Percentiles rank a stretch among this genome's conserved stretches.
Conservation (phyloP, 1,140 invertebrate genomes). For the Laupala kohalensis region DNA sequence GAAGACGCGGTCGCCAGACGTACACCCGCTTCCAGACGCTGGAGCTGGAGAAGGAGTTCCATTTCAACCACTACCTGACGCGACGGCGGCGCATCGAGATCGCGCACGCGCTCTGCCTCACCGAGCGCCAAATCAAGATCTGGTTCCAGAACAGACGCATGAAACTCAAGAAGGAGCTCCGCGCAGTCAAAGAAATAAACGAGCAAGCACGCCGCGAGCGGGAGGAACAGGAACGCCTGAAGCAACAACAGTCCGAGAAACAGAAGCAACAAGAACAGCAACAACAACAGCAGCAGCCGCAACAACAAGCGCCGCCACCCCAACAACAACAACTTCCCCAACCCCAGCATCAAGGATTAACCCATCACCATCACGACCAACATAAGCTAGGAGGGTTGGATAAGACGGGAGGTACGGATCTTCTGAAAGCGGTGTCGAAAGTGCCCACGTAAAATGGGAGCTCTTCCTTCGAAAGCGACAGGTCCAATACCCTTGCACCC, state of each 20-base stretch:
- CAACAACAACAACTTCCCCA: slow-evolving; percentile 49
- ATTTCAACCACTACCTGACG: slow-evolving; percentile 95
- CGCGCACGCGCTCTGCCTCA: slow-evolving; percentile 87
- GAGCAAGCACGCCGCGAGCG: slow-evolving; percentile 80
- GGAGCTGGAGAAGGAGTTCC: slow-evolving; percentile 95
- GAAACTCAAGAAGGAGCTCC: slow-evolving; percentile 93
- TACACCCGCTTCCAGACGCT: slow-evolving; percentile 92
- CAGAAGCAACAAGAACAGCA: slow-evolving; percentile 43
- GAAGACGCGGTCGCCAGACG: slow-evolving; percentile 85
- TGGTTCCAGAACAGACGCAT: slow-evolving; percentile 96
- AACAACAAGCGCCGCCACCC: slow-evolving; percentile 36
- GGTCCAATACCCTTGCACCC: too few species aligned
- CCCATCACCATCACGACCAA: slow-evolving; percentile 29
- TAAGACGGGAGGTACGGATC: slow-evolving; percentile 43
- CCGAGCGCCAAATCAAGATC: slow-evolving; percentile 93
- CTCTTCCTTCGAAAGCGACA: too few species aligned
- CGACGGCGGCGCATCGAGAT: slow-evolving; percentile 91
- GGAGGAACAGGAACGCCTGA: slow-evolving; percentile 81
- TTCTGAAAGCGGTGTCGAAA: slow-evolving; percentile 49
- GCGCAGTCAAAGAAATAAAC: slow-evolving; percentile 89
- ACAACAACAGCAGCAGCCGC: slow-evolving; percentile 43
- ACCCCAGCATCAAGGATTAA: slow-evolving; percentile 21
- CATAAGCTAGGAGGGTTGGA: slow-evolving; percentile 31
- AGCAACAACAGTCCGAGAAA: slow-evolving; percentile 77
- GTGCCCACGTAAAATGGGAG: slow-evolving; percentile 43